phyloP scores from a whole-genome alignment of 2,888 invertebrate genomes.

The Callyntrura guangdongensis region DNA sequence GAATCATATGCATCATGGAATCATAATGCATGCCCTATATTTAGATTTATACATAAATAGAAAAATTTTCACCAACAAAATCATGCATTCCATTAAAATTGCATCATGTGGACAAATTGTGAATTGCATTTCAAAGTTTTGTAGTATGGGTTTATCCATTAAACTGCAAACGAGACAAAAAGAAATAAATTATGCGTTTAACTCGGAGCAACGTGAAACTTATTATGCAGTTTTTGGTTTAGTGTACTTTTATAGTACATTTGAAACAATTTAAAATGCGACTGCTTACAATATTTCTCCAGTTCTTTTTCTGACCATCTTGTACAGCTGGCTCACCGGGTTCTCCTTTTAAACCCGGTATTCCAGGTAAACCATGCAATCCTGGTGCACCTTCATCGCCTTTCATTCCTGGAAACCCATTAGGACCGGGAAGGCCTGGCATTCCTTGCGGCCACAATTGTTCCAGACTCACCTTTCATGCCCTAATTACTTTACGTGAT shows the following conservation, averaged over 20 bases:
- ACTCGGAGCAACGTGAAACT: not conserved
- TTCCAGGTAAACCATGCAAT: constrained; percentile 47
- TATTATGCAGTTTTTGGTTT: not conserved
- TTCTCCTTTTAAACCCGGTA: constrained; percentile 62
- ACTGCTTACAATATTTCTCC: constrained; percentile 53
- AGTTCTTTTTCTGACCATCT: constrained; percentile 33
- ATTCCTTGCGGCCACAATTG: constrained; percentile 6
- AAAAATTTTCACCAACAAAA: no score
- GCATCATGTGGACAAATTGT: not conserved
- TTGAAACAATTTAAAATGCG: not conserved
- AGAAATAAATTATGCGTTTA: not conserved
- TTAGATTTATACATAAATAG: no score
- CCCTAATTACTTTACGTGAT: constrained; percentile 30
- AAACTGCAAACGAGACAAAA: no score
- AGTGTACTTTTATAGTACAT: not conserved
- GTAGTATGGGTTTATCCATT: constrained; percentile 5
- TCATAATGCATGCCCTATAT: no score
- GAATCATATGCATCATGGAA: no score
- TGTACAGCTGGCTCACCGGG: constrained; percentile 17
- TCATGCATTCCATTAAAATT: no score
- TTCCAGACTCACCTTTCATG: constrained; percentile 21
- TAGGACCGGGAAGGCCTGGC: constrained; percentile 22
- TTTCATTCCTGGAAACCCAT: constrained; percentile 16
- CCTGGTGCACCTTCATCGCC: constrained; percentile 52
- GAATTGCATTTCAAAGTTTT: not conserved